Evolutionary conservation across 2,888 invertebrate species (phyloP).

Genomic region (Ramazzottius varieornatus): DNA sequence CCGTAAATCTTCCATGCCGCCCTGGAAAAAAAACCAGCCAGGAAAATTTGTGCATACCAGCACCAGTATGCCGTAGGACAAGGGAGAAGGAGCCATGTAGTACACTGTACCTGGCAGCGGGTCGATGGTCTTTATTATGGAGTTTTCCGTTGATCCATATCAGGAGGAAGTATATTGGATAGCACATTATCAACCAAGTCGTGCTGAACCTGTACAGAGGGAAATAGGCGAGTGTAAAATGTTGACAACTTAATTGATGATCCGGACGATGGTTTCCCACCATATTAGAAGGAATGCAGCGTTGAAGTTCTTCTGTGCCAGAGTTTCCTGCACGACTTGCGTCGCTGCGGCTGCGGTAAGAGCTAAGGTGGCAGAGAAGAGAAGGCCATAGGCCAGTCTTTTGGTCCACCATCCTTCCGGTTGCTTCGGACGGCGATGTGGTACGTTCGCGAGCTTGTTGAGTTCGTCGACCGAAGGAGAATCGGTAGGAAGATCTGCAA

Average conservation of each 20-base stretch:
- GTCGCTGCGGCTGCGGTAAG: background rate
- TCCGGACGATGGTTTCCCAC: too few species aligned
- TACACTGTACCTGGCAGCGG: background rate
- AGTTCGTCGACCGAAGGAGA: background rate
- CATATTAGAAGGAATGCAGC: background rate
- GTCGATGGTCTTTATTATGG: background rate
- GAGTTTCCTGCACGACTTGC: background rate
- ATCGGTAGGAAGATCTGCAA: background rate
- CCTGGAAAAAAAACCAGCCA: background rate
- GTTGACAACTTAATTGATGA: too few species aligned
- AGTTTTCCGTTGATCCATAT: background rate
- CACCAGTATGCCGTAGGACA: too few species aligned
- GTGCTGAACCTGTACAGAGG: too few species aligned
- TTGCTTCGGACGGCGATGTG: background rate
- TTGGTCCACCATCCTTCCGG: background rate
- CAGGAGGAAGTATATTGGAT: background rate
- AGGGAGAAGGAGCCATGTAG: too few species aligned
- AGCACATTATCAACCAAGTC: background rate
- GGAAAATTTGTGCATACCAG: background rate
- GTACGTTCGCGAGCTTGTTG: background rate
- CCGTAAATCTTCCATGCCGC: background rate
- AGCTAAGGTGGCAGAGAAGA: background rate
- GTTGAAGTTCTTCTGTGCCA: background rate
- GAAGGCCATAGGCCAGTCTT: background rate
- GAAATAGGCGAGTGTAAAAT: too few species aligned